Percentiles rank a stretch among this genome's conserved stretches.
These are phyloP conservation scores for Ditylenchus dipsaci DNA, from an alignment of 1,140 invertebrate genomes.

Conservation along the genomic window DNA sequence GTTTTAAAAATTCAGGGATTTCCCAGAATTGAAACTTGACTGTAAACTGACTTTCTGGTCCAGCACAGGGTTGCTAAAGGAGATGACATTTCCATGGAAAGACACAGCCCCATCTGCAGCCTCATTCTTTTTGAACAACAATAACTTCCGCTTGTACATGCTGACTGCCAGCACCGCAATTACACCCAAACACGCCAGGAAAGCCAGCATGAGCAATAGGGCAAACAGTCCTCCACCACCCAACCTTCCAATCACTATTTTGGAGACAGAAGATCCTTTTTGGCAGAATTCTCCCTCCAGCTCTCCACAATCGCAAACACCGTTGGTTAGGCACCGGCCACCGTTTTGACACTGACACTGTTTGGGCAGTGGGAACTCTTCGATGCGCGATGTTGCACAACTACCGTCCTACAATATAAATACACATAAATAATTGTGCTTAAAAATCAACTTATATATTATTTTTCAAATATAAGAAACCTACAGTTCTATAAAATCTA, in stretches of 20 bases:
- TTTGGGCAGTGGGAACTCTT: slow-evolving; percentile 46
- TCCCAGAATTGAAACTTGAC: neutral
- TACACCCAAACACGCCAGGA: slow-evolving; percentile 44
- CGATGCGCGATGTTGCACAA: slow-evolving; percentile 38
- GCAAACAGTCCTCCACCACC: slow-evolving; percentile 22
- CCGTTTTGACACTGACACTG: slow-evolving; percentile 56
- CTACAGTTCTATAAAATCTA: no score
- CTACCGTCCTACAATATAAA: slow-evolving; percentile 41
- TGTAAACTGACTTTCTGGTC: slow-evolving; percentile 23
- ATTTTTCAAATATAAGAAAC: no score
- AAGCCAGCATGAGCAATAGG: slow-evolving; percentile 48
- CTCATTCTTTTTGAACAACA: slow-evolving; percentile 55
- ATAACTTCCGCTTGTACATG: slow-evolving; percentile 40
- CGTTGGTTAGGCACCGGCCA: slow-evolving; percentile 47
- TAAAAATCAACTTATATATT: no score
- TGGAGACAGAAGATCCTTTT: slow-evolving; percentile 36
- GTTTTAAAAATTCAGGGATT: neutral
- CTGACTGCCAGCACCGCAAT: slow-evolving; percentile 45
- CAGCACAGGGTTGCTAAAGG: slow-evolving; percentile 55
- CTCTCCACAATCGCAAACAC: slow-evolving; percentile 50
- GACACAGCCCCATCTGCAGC: slow-evolving; percentile 49
- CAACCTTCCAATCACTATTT: slow-evolving; percentile 46
- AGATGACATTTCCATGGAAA: slow-evolving; percentile 57
- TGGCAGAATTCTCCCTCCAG: slow-evolving; percentile 56
- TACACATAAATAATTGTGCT: no score